Base-by-base conservation (phyloP, 2,888 invertebrate genomes). In the Hyalella azteca region DNA sequence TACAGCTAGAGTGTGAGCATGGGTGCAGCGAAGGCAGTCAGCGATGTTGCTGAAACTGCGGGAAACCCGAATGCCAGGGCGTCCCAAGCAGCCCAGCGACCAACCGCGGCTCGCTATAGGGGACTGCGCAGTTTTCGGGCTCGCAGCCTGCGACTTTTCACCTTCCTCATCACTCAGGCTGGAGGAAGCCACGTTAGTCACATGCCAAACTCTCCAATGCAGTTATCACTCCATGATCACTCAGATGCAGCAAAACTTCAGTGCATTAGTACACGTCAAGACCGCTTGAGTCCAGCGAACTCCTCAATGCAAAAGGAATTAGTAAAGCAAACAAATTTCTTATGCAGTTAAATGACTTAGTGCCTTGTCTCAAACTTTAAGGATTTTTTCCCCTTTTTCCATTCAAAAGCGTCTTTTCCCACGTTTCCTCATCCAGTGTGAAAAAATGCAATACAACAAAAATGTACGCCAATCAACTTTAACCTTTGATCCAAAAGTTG, bases 31-130 rank as follows among this genome's bases (percentile, higher is more conserved):
- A 26, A 83, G 79, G 59, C 83, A 81, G 80, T 83, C 83, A 36
- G 83, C 83, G 81, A 83, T 81, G 83, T 81, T 83, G 80, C 83
- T 83, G 81, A 81, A 83, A 80, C 83, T 83, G 59, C 83, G 78
- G 36, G 83, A 83, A 54, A 81, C 80, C 32, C 81, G 79, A 45
- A 78, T 79, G 41, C 80, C 80, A 19, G 32, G 66, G 29, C 83
- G 78, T 41, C 80, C 80, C 73, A 81, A 81, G 79, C 81, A 81
- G 32, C 80, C 81, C 54, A 81, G 60, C 36, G 81, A 78, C 83
- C 83, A 81, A n/a, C 79, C 78, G 73, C 77, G 66, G 19, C 66
- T 39, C 29, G 26, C 40, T 48, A 78, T 59, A 40, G 80, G 80
- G 45, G 80, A 80, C 41, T 80, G 78, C 73, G 79, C 77, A 29